A percentile compares a stretch with the other conserved stretches of the same genome.
phyloP scores from a whole-genome alignment of 2,888 invertebrate genomes.

The Amiota communis region DNA sequence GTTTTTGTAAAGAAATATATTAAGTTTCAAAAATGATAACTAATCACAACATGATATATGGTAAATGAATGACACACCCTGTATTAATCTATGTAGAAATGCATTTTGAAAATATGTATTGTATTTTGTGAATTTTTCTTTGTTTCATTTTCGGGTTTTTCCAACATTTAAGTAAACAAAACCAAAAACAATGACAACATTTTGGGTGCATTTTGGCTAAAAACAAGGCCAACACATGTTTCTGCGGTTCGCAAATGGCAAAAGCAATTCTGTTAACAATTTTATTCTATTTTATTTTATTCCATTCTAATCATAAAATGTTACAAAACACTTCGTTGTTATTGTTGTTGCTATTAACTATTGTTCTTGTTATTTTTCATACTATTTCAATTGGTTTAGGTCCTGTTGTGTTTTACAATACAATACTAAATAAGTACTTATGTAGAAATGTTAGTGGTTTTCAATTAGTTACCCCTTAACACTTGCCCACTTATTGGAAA shows the following conservation, averaged over 20 bases:
- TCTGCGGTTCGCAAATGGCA: slow-evolving; percentile 48
- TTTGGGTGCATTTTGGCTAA: slow-evolving; percentile 49
- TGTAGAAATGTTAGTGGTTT: slow-evolving; percentile 40
- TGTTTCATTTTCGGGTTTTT: too few species aligned
- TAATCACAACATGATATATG: too few species aligned
- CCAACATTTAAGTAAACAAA: not conserved
- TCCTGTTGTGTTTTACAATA: slow-evolving; percentile 10
- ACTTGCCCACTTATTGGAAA: slow-evolving; percentile 36
- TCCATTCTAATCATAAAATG: slow-evolving; percentile 49
- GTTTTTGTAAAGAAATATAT: too few species aligned
- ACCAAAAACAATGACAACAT: slow-evolving; percentile 26
- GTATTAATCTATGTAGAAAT: not conserved
- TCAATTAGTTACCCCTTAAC: slow-evolving; percentile 47
- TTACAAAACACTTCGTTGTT: slow-evolving; percentile 38
- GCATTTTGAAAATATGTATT: not conserved
- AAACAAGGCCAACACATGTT: slow-evolving; percentile 65
- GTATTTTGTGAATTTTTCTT: not conserved
- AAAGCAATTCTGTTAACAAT: slow-evolving; percentile 64
- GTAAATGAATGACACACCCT: not conserved
- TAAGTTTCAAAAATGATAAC: too few species aligned
- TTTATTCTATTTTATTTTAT: slow-evolving; percentile 53
- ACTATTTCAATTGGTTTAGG: not conserved
- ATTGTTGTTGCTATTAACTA: not conserved
- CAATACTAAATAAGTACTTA: too few species aligned
- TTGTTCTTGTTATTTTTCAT: not conserved